Evolutionary conservation across 2,797 vertebrate genomes (phyloP).

Genomic region (Fratercula arctica): DNA sequence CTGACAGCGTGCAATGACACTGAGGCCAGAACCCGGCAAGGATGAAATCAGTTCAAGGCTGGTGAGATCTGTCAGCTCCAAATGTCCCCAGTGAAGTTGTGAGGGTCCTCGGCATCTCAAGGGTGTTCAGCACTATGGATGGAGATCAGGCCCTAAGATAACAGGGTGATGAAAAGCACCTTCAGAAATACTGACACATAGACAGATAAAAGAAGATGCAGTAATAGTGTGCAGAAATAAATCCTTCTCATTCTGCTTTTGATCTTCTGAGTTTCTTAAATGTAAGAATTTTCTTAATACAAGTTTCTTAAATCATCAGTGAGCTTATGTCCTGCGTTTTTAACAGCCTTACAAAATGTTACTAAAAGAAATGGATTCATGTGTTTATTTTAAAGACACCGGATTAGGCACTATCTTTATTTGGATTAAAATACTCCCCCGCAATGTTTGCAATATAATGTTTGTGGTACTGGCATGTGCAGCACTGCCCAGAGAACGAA

Average conservation of each 20-base stretch:
- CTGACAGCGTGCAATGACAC: not conserved
- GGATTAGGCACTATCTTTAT: not conserved
- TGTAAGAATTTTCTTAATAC: not conserved
- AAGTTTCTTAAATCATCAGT: not conserved
- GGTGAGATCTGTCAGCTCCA: not conserved
- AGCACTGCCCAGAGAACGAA: not conserved
- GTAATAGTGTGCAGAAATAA: slow-evolving; percentile 23
- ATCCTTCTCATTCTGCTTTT: slow-evolving; percentile 21
- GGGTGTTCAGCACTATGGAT: not conserved
- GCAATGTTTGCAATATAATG: not conserved
- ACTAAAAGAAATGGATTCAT: not conserved
- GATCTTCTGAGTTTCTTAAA: slow-evolving; percentile 13
- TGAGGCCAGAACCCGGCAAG: not conserved
- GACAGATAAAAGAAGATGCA: slow-evolving; percentile 34
- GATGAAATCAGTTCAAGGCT: not conserved
- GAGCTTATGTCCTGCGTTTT: not conserved
- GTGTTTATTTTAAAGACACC: not conserved
- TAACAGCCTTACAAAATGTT: not conserved
- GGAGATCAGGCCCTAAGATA: not conserved
- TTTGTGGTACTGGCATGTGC: not conserved
- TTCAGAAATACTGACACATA: slow-evolving; percentile 13
- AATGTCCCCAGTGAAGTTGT: not conserved
- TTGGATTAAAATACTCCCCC: not conserved
- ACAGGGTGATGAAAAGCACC: slow-evolving; percentile 28
- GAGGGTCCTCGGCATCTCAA: not conserved